These are phyloP conservation scores for Gandaritis pyraliata DNA, from an alignment of 2,888 invertebrate species.

Conservation along the genomic window DNA sequence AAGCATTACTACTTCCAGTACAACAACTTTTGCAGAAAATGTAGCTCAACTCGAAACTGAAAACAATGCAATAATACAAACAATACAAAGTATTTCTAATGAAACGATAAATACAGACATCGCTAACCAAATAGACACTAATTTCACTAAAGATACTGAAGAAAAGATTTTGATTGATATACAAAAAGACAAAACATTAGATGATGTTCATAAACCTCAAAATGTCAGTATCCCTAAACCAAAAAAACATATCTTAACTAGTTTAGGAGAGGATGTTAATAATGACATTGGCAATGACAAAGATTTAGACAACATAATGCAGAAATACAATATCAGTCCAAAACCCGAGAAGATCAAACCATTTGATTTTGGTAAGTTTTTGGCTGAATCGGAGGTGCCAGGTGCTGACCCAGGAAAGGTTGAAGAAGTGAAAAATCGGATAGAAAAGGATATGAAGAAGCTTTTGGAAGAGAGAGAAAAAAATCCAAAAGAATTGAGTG, in stretches of 20 bases:
- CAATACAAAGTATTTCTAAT: background rate
- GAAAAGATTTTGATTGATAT: background rate
- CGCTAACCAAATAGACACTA: background rate
- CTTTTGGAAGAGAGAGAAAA: background rate
- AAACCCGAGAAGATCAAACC: background rate
- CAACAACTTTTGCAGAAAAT: background rate
- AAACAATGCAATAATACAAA: background rate
- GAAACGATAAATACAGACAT: background rate
- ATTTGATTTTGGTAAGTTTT: background rate
- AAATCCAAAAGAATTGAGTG: background rate
- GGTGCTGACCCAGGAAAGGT: background rate
- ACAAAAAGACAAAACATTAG: background rate
- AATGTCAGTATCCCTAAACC: background rate
- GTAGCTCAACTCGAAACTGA: background rate
- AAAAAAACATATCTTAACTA: background rate
- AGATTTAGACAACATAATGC: background rate
- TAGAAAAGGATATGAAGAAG: background rate
- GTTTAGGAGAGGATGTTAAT: background rate
- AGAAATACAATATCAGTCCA: background rate
- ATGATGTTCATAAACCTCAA: background rate
- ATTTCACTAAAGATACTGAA: background rate
- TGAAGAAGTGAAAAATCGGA: background rate
- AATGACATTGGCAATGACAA: background rate
- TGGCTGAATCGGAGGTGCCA: background rate
- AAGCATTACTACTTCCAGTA: background rate